phyloP scores from a whole-genome alignment of 2,113 vertebrate genomes.

The Oryzias woworae region DNA sequence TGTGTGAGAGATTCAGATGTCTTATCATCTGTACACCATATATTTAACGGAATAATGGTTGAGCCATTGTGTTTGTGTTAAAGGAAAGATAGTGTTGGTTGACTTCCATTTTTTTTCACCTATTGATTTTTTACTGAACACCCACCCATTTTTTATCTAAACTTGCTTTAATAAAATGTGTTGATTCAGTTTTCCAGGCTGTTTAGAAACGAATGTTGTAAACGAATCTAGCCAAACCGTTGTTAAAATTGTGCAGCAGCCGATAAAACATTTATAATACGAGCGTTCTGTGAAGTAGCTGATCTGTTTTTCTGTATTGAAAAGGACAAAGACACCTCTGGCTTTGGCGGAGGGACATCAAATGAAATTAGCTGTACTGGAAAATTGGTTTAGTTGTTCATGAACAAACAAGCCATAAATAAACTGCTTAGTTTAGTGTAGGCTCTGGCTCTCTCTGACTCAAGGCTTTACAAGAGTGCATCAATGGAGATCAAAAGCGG shows the following conservation, averaged over 20 bases:
- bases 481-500: neutral
- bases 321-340: neutral
- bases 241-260: neutral
- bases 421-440: slow-evolving; percentile 1
- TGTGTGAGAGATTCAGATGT: slow-evolving; percentile 2
- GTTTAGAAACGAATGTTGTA: too few relatives aligned
- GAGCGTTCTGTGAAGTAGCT: neutral
- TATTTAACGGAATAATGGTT: neutral
- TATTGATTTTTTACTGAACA: too few relatives aligned
- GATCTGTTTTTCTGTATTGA: neutral
- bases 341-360: neutral
- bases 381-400: slow-evolving; percentile 22
- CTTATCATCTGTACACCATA: neutral
- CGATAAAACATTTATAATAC: neutral
- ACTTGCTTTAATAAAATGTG: too few relatives aligned
- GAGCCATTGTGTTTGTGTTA: neutral
- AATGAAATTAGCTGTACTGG: slow-evolving; percentile 10
- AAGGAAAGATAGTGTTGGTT: neutral
- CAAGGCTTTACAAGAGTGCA: neutral
- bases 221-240: too few relatives aligned
- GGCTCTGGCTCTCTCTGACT: neutral
- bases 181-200: too few relatives aligned
- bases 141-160: too few relatives aligned
- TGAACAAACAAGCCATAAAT: neutral
- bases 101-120: too few relatives aligned